Base-by-base conservation (phyloP, 1,140 invertebrate genomes). In the Panulirus ornatus region DNA sequence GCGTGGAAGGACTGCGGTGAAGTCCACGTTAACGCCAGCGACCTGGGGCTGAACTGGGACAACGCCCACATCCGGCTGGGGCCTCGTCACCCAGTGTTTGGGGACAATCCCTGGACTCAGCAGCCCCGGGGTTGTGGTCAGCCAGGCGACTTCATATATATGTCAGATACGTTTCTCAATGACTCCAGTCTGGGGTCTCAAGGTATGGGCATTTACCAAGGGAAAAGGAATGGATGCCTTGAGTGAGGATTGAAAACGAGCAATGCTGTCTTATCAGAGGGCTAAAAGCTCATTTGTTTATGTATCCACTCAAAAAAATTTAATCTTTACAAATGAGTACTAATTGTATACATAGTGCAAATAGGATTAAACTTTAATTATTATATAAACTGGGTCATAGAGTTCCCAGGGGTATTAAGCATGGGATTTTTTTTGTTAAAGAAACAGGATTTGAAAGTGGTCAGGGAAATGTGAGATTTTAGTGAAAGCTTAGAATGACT, bases 61-160 rank as follows among this genome's bases (percentile, higher is more conserved):
- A 38, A 51, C 19, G 85, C 85, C 3, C 78, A 86, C 38, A 16
- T 88, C 22, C 42, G 94, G n/a, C 92, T 96, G 2, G 94, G 94
- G 6, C 93, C 93, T 2, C 92, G 94, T 5, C 95, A 95, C 91
- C 94, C 94, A 0, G 93, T 94, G 16, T 94, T 95, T 92, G 94
- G 95, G 0, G 93, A 94, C 76, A 92, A 92, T 2, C 93, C 94
- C 1, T 96, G 94, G 94, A 95, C 95, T 0, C 94, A 95, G 90
- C 95, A 96, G 93, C 94, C 95, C 2, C 91, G 94, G 9, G 94
- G 95, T 1, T 96, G 95, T 92, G 95, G 95, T 8, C 93, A 94
- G 90, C 93, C 93, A 1, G 95, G 95, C 1, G 95, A 96, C 93
- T 95, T 95, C 91, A 95, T 96, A 27, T 95, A 94, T 91, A 54